Percentiles rank a stretch among this genome's conserved stretches.
Conservation (phyloP, 2,113 vertebrate genomes). For the Dolichallabes microphthalmus region DNA sequence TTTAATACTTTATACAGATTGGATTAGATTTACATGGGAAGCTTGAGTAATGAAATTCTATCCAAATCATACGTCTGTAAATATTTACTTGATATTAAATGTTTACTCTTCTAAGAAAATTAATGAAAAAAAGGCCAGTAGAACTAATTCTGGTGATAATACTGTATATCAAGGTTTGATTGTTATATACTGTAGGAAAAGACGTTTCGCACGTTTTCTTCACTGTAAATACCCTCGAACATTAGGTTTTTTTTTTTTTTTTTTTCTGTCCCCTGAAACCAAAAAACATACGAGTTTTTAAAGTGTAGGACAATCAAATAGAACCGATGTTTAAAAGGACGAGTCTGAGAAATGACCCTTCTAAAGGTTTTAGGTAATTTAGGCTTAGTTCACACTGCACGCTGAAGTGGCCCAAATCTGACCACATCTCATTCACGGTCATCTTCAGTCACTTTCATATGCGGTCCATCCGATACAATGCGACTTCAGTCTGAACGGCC, state of each 20-base stretch:
- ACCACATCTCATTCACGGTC: too few species aligned
- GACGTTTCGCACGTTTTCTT: background rate
- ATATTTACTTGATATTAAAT: too few species aligned
- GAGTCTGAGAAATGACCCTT: background rate
- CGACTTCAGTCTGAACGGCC: too few species aligned
- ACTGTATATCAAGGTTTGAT: background rate
- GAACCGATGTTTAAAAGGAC: background rate
- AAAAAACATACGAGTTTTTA: background rate
- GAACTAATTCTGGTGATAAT: background rate
- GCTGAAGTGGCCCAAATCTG: too few species aligned
- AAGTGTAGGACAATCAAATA: background rate
- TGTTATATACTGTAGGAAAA: background rate
- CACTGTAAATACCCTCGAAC: background rate
- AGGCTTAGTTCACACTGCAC: background rate
- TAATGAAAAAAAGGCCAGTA: background rate
- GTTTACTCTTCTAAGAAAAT: too few species aligned
- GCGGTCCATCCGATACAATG: too few species aligned
- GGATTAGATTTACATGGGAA: too few species aligned
- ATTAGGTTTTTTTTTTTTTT: background rate
- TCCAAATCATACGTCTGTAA: background rate
- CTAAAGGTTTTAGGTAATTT: background rate
- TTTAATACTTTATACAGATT: too few species aligned
- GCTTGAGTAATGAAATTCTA: too few species aligned
- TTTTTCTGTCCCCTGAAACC: background rate
- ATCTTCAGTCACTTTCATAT: too few species aligned